A percentile compares a stretch with the other conserved stretches of the same genome.
Conservation (phyloP, 2,113 vertebrate species). For the Melozone crissalis region DNA sequence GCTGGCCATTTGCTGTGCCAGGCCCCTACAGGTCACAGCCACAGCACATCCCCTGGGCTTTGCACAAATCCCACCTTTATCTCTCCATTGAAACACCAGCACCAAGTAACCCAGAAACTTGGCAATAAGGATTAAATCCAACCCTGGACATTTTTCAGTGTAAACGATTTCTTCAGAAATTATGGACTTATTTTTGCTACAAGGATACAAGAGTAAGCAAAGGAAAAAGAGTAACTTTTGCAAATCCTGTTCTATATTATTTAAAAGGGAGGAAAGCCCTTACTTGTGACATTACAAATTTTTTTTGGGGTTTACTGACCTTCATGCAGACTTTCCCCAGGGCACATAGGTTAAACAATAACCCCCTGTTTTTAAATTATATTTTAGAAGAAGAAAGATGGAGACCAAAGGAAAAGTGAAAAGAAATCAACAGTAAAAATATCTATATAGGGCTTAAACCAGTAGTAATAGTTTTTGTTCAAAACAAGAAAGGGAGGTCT, state of each 20-base stretch:
- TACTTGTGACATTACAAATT: background rate
- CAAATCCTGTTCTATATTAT: slow-evolving; percentile 39
- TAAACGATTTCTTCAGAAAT: slow-evolving; percentile 2
- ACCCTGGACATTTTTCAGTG: background rate
- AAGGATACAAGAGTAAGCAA: background rate
- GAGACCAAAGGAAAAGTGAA: background rate
- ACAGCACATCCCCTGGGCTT: background rate
- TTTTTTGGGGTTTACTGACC: background rate
- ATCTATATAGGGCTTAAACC: background rate
- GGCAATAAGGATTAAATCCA: background rate
- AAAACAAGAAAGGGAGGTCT: slow-evolving; percentile 22
- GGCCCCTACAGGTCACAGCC: background rate
- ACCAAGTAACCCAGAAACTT: background rate
- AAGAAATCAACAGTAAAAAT: background rate
- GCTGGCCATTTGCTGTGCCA: background rate
- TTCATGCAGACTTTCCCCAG: background rate
- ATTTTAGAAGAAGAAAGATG: background rate
- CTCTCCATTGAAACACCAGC: background rate
- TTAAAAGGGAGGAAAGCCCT: slow-evolving; percentile 45
- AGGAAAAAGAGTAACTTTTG: background rate
- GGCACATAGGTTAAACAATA: background rate
- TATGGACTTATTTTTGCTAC: background rate
- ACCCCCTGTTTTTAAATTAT: background rate
- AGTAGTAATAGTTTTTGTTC: background rate
- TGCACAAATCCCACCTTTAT: background rate